phyloP scores from a whole-genome alignment of 92 coral and sea anemone species.

The Micromussa lordhowensis region DNA sequence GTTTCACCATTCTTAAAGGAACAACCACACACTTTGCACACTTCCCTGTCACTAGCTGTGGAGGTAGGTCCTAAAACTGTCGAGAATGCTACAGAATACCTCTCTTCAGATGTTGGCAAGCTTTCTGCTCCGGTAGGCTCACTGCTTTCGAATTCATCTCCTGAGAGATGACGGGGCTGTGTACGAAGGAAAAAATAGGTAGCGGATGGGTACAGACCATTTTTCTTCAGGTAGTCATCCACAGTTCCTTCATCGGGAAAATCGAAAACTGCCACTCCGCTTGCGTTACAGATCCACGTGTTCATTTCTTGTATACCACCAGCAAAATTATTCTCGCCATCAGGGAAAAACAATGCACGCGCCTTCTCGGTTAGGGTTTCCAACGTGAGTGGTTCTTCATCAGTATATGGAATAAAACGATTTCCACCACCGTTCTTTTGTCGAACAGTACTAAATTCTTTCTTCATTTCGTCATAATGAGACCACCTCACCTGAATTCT shows the following conservation, averaged over 20 bases:
- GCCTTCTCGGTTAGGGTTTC: no score
- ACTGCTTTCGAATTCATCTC: conserved; percentile 30
- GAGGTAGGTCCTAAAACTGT: conserved; percentile 5
- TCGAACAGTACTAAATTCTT: no score
- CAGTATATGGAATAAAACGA: no score
- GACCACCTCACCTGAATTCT: no score
- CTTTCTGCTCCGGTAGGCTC: conserved; percentile 1
- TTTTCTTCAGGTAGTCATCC: conserved; percentile 56
- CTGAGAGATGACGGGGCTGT: conserved; percentile 27
- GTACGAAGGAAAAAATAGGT: conserved; percentile 45
- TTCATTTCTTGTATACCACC: conserved; percentile 43
- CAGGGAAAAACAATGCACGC: conserved; percentile 42
- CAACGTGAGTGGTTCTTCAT: no score
- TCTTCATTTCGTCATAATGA: no score
- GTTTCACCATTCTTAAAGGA: conserved; percentile 35
- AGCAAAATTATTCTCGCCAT: conserved; percentile 52
- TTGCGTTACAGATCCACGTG: conserved; percentile 46
- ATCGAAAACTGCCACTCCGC: conserved; percentile 49
- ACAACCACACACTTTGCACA: conserved; percentile 34
- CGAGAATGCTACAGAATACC: conserved; percentile 2
- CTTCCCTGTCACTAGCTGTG: conserved; percentile 18
- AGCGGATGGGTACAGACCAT: conserved; percentile 26
- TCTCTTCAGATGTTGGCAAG: not conserved
- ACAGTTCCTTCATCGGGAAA: conserved; percentile 65
- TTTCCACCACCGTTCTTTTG: no score